Percentiles rank a stretch among this genome's conserved stretches.
These are phyloP conservation scores for Drosophila diplacantha DNA, from an alignment of 2,888 invertebrate genomes.

Conservation along the genomic window DNA sequence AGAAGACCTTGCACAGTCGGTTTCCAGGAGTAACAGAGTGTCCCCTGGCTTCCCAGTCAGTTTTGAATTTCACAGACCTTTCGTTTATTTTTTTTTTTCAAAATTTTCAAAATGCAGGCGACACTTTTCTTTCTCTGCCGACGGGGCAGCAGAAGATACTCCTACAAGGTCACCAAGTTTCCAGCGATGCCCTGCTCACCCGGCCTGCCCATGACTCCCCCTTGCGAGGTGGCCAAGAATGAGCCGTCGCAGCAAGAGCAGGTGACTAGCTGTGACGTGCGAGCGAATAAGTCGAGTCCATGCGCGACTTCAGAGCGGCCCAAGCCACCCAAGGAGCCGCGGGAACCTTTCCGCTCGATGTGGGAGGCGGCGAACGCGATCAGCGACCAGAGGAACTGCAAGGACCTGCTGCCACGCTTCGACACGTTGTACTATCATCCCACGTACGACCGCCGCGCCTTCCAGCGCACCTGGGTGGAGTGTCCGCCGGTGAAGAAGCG, in stretches of 20 bases:
- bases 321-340: neutral
- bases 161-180: neutral
- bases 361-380: conserved; percentile 36
- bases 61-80: neutral
- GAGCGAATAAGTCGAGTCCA: conserved; percentile 3
- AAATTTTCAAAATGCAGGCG: conserved; percentile 13
- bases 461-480: conserved; percentile 68
- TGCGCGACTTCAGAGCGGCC: neutral
- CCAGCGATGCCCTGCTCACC: conserved; percentile 17
- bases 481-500: conserved; percentile 47
- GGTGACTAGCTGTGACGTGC: conserved; percentile 2
- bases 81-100: neutral
- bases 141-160: neutral
- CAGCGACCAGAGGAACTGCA: conserved; percentile 30
- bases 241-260: neutral
- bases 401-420: conserved; percentile 48
- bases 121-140: neutral
- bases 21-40: neutral
- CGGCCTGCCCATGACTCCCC: neutral
- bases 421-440: conserved; percentile 52
- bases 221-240: neutral
- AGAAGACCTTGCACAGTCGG: neutral
- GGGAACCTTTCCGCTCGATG: conserved; percentile 51
- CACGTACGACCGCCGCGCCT: conserved; percentile 37
- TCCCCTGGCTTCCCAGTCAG: neutral